Evolutionary conservation across 2,113 vertebrate genomes (phyloP).

Genomic region (Vombatus ursinus): DNA sequence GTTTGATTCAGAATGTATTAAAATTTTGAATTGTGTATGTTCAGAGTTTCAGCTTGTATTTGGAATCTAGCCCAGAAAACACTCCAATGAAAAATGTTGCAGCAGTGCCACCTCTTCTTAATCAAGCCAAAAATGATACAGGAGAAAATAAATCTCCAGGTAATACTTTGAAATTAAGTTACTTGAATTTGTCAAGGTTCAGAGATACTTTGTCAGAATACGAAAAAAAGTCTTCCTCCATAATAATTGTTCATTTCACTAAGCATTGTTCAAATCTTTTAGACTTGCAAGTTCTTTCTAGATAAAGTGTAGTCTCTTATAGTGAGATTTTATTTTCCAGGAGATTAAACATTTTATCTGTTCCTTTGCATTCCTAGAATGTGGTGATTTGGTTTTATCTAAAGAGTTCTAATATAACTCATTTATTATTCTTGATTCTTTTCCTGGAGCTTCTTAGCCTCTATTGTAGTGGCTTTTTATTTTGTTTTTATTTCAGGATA

Average conservation of each 20-base stretch:
- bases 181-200: constrained; percentile 51
- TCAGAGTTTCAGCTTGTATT: constrained; percentile 81
- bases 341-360: background rate
- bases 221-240: constrained; percentile 11
- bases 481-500: constrained; percentile 46
- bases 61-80: constrained; percentile 82
- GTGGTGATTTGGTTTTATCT: constrained; percentile 2
- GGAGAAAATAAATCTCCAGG: constrained; percentile 83
- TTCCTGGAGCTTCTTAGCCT: constrained; percentile 8
- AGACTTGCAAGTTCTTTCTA: background rate
- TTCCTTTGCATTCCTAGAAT: too few species aligned
- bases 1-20: constrained; percentile 37
- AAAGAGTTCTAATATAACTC: constrained; percentile 7
- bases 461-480: background rate
- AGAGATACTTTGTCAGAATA: constrained; percentile 34
- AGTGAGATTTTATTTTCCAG: background rate
- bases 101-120: constrained; percentile 68
- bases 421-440: background rate
- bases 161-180: constrained; percentile 74
- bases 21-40: constrained; percentile 66
- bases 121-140: constrained; percentile 77
- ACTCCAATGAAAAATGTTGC: constrained; percentile 76
- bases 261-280: constrained; percentile 12
- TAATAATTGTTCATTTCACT: constrained; percentile 32
- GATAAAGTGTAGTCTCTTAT: background rate